A percentile compares a stretch with the other conserved stretches of the same genome.
These are phyloP conservation scores for Nansenia antarctica DNA, from an alignment of 2,113 vertebrate species.

Conservation along the genomic window DNA sequence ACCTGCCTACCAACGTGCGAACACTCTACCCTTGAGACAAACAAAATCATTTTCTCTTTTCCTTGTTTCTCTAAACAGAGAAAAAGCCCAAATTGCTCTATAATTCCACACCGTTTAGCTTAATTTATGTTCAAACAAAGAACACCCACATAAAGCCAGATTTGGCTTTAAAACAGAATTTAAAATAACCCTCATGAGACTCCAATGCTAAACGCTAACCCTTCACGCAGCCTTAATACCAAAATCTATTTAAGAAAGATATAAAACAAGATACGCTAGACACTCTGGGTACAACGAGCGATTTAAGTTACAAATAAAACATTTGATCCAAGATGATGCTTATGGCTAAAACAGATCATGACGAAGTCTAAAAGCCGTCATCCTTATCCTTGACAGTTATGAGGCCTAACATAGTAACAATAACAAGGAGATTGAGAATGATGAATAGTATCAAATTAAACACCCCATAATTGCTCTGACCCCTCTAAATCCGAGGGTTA, in stretches of 20 bases:
- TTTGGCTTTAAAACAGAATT: constrained; percentile 18
- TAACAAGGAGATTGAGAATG: neutral
- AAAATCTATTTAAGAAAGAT: neutral
- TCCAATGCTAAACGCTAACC: neutral
- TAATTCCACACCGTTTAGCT: constrained; percentile 47
- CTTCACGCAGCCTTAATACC: neutral
- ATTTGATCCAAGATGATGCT: no score
- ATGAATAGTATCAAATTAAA: neutral
- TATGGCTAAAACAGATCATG: no score
- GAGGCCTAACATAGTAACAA: neutral
- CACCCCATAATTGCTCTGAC: neutral
- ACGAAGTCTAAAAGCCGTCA: no score
- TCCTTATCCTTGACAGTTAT: neutral
- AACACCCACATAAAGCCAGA: constrained; percentile 20
- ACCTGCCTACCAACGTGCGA: constrained; percentile 30
- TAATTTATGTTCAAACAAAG: constrained; percentile 42
- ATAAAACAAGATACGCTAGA: no score
- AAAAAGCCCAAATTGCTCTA: constrained; percentile 27
- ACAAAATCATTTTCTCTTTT: constrained; percentile 23
- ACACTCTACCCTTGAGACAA: constrained; percentile 22
- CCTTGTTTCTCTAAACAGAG: constrained; percentile 26
- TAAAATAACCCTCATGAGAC: constrained; percentile 26
- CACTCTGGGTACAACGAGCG: no score
- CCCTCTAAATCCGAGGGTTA: neutral
- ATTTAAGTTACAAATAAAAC: no score